Evolutionary conservation across 2,797 vertebrate genomes (phyloP).

Genomic region (Pachyuromys duprasi): DNA sequence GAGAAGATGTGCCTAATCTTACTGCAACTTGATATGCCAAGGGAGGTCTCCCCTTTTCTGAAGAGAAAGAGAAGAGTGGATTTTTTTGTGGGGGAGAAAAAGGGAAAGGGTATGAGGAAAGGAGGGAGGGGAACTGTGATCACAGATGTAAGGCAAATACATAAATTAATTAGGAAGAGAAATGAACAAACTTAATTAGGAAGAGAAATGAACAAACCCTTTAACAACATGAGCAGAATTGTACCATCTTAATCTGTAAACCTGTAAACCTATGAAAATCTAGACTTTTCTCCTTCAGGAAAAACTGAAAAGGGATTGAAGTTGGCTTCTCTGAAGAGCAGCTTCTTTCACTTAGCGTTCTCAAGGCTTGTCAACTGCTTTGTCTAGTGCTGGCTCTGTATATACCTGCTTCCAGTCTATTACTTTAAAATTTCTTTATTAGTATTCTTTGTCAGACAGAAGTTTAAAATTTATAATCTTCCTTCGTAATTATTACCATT

Average conservation of each 20-base stretch:
- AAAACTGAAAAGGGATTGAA: not conserved
- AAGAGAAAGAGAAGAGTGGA: not conserved
- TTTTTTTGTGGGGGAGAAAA: not conserved
- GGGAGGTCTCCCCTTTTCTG: not conserved
- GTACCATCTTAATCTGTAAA: not conserved
- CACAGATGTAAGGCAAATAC: not conserved
- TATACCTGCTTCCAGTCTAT: not conserved
- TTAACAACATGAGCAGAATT: not conserved
- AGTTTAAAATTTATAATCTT: not conserved
- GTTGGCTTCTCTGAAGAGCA: not conserved
- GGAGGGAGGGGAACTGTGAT: not conserved
- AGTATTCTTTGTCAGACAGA: not conserved
- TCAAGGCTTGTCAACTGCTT: not conserved
- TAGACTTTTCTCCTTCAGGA: not conserved
- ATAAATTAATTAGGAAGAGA: not conserved
- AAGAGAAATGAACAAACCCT: not conserved
- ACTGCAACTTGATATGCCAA: not conserved
- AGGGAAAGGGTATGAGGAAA: not conserved
- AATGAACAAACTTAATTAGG: not conserved
- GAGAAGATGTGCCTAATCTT: not conserved
- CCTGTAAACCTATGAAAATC: not conserved
- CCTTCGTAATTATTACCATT: not conserved
- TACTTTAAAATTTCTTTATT: not conserved
- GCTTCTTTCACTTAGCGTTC: not conserved
- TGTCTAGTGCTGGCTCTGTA: not conserved